phyloP scores from a whole-genome alignment of 2,888 invertebrate species.

The Apantesis nais region DNA sequence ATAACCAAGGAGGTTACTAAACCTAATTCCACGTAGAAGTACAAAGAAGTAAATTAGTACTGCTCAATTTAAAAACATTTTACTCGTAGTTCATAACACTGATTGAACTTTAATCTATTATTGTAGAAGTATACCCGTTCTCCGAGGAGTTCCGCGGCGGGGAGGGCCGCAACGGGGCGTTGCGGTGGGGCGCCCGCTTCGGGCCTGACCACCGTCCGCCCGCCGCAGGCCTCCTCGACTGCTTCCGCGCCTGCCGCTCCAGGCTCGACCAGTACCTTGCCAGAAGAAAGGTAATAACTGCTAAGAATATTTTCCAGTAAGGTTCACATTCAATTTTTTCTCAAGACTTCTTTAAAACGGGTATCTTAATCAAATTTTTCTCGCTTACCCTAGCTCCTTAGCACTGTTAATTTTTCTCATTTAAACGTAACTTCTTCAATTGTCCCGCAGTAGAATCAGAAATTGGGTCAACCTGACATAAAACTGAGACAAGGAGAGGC shows the following conservation, averaged over 20 bases:
- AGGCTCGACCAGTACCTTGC: slow-evolving; percentile 92
- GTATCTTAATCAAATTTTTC: background rate
- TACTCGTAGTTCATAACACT: background rate
- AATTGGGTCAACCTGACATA: too few relatives aligned
- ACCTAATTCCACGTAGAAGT: too few relatives aligned
- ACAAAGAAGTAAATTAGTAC: background rate
- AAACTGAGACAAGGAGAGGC: too few relatives aligned
- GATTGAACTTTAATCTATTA: background rate
- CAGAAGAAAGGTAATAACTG: slow-evolving; percentile 88
- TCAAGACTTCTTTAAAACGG: background rate
- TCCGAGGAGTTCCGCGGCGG: slow-evolving; percentile 83
- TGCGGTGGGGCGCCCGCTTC: slow-evolving; percentile 77
- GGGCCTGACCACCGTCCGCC: slow-evolving; percentile 79
- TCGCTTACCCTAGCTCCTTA: background rate
- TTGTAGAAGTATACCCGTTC: slow-evolving; percentile 85
- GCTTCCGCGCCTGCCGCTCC: slow-evolving; percentile 91
- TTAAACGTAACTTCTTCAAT: too few relatives aligned
- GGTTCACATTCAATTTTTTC: background rate
- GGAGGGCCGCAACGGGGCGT: slow-evolving; percentile 71
- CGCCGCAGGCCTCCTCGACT: slow-evolving; percentile 88
- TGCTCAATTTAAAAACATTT: background rate
- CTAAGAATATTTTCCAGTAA: background rate
- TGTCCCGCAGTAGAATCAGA: too few relatives aligned
- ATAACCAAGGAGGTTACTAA: too few relatives aligned
- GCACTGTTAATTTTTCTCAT: too few relatives aligned